phyloP scores from a whole-genome alignment of 2,888 invertebrate genomes.

The Ctenicera cuprea region DNA sequence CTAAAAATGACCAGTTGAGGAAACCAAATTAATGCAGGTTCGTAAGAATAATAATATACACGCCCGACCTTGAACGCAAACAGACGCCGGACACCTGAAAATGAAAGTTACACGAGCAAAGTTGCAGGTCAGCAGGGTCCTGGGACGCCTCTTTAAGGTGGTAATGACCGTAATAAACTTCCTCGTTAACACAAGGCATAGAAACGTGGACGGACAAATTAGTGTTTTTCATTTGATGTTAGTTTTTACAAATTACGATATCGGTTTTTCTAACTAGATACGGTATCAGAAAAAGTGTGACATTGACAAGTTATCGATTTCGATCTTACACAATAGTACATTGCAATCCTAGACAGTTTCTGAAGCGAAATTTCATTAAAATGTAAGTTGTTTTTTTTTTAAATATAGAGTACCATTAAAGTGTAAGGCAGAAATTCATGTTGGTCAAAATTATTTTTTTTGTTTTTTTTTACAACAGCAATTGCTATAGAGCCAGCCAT shows the following conservation, averaged over 20 bases:
- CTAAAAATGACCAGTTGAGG: conserved; percentile 23
- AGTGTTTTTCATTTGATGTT: conserved; percentile 2
- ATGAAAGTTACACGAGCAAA: conserved; percentile 59
- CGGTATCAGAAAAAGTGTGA: neutral
- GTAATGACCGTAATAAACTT: conserved; percentile 48
- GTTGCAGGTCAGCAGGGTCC: conserved; percentile 58
- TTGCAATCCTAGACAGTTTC: too few species aligned
- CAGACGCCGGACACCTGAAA: conserved; percentile 57
- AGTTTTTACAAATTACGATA: conserved; percentile 28
- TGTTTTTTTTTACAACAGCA: too few species aligned
- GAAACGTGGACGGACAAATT: conserved; percentile 39
- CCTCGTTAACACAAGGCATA: conserved; percentile 31
- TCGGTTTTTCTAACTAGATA: conserved; percentile 11
- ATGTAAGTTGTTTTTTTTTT: too few species aligned
- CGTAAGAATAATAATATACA: conserved; percentile 32
- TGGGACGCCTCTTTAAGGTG: conserved; percentile 55
- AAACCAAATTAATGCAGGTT: conserved; percentile 27
- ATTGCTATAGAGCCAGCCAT: too few species aligned
- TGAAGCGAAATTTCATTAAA: too few species aligned
- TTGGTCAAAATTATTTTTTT: too few species aligned
- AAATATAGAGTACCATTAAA: too few species aligned
- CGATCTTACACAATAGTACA: too few species aligned
- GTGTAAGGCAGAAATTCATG: too few species aligned
- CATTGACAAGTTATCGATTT: too few species aligned
- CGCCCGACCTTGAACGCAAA: conserved; percentile 46